Evolutionary conservation across 1,140 invertebrate genomes (phyloP).

Genomic region (Drosophila asahinai): DNA sequence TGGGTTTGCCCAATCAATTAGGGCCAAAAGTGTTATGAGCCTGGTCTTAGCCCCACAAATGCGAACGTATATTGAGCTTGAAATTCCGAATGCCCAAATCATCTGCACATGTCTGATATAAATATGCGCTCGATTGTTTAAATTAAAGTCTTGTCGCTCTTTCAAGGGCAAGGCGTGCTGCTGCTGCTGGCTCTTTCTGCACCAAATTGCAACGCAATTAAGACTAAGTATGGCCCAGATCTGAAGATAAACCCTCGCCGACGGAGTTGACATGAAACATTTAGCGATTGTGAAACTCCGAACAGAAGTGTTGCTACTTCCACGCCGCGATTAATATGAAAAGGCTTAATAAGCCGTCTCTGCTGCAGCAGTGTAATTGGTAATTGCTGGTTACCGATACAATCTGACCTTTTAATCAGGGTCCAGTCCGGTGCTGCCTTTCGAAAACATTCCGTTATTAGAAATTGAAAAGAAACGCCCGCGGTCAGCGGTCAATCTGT

Average conservation of each 20-base stretch:
- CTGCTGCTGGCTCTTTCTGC: conserved; percentile 48
- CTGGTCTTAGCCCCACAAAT: conserved; percentile 17
- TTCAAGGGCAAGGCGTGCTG: conserved; percentile 41
- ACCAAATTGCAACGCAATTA: conserved; percentile 61
- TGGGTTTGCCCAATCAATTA: conserved; percentile 52
- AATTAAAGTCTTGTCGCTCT: conserved; percentile 22
- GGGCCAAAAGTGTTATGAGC: conserved; percentile 39
- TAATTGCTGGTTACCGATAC: conserved; percentile 47
- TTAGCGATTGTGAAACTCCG: conserved; percentile 40
- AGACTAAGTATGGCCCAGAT: conserved; percentile 48
- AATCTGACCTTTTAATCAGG: conserved; percentile 33
- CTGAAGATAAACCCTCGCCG: conserved; percentile 26
- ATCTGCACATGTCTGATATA: conserved; percentile 33
- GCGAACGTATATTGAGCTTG: conserved; percentile 37
- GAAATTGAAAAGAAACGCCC: conserved; percentile 43
- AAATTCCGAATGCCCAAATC: conserved; percentile 39
- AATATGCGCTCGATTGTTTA: conserved; percentile 33
- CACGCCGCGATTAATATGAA: conserved; percentile 10
- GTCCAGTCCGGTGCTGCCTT: conserved; percentile 29
- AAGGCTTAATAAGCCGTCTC: conserved; percentile 15
- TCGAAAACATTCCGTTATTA: conserved; percentile 69
- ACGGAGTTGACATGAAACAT: conserved; percentile 44
- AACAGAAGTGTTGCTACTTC: conserved; percentile 19
- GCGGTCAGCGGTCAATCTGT: conserved; percentile 36
- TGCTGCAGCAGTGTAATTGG: conserved; percentile 41